Evolutionary conservation across 2,888 invertebrate species (phyloP).

Genomic region (Nephrotoma appendiculata): DNA sequence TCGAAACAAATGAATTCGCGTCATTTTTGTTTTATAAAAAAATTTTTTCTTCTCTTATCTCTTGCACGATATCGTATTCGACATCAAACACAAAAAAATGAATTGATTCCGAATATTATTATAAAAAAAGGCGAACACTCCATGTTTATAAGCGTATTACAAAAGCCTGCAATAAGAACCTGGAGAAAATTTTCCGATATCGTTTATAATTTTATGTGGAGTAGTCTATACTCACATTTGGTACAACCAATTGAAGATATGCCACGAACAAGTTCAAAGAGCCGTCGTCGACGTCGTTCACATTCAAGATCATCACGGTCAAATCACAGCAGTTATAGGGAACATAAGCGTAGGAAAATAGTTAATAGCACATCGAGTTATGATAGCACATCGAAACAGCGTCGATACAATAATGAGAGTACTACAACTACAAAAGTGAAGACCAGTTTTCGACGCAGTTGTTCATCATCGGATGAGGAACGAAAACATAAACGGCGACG

Average conservation of each 20-base stretch:
- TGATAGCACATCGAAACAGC: not conserved
- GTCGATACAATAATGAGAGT: not conserved
- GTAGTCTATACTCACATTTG: not conserved
- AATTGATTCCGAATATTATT: not conserved
- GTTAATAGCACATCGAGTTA: slow-evolving; percentile 1
- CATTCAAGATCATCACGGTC: not conserved
- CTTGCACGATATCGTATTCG: not conserved
- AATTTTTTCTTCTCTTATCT: not conserved
- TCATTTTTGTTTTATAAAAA: not conserved
- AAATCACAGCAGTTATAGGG: not conserved
- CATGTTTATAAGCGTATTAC: slow-evolving; percentile 2
- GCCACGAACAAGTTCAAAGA: not conserved
- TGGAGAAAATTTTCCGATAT: not conserved
- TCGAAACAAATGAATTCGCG: not conserved
- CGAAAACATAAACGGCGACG: not conserved
- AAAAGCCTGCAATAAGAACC: slow-evolving; percentile 1
- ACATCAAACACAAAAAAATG: not conserved
- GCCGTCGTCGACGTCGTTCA: not conserved
- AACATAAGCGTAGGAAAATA: not conserved
- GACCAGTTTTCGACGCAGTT: not conserved
- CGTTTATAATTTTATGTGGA: not conserved
- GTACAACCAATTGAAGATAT: not conserved
- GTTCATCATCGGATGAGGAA: not conserved
- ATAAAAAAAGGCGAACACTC: not conserved
- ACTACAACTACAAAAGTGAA: not conserved